Evolutionary conservation across 2,888 invertebrate genomes (phyloP).

Genomic region (Eristalinus aeneus): DNA sequence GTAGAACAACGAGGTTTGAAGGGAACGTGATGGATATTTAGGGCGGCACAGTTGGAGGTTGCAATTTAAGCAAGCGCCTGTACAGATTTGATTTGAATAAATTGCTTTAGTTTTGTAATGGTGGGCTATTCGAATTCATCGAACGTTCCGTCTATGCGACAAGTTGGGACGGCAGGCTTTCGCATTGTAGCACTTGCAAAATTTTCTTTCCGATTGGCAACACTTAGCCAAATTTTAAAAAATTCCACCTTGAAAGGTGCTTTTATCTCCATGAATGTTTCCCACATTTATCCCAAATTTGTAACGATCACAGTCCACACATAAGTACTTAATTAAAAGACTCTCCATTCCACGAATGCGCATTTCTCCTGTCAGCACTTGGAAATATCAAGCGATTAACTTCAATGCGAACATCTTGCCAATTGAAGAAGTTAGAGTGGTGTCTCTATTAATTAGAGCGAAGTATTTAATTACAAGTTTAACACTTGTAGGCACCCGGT

Average conservation of each 20-base stretch:
- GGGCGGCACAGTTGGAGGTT: background rate
- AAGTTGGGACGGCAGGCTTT: too few relatives aligned
- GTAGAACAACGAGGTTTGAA: background rate
- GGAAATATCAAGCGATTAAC: background rate
- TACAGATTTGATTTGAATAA: background rate
- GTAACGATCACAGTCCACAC: background rate
- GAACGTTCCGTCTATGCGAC: too few relatives aligned
- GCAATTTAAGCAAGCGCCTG: background rate
- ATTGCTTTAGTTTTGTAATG: background rate
- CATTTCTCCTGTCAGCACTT: background rate
- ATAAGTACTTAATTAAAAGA: background rate
- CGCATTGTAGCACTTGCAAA: too few relatives aligned
- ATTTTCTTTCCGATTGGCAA: too few relatives aligned
- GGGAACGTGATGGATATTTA: background rate
- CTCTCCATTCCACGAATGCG: background rate
- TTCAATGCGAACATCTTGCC: background rate
- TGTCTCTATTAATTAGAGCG: conserved; percentile 2
- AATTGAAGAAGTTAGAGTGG: background rate
- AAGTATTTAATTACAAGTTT: conserved; percentile 23
- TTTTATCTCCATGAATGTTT: background rate
- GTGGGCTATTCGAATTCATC: too few relatives aligned
- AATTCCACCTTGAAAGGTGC: too few relatives aligned
- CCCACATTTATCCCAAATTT: background rate
- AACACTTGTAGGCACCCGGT: background rate
- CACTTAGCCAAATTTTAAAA: too few relatives aligned